These are phyloP conservation scores for Euwallacea similis DNA, from an alignment of 1,140 invertebrate species.

Conservation along the genomic window DNA sequence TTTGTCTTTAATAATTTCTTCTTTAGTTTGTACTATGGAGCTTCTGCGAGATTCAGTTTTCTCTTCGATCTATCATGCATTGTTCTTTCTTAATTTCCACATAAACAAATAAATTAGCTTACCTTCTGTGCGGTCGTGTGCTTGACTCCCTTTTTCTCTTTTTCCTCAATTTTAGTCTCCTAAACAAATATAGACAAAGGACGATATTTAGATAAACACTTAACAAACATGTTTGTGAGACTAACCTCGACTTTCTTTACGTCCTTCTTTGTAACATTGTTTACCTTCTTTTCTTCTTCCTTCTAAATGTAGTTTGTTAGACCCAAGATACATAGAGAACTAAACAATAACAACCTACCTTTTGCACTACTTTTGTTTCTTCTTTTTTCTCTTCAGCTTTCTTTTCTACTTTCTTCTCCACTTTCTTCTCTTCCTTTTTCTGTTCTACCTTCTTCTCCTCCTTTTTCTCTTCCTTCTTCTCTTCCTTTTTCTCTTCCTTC, in stretches of 20 bases:
- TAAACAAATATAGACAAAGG: conserved; percentile 38
- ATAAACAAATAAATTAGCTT: conserved; percentile 14
- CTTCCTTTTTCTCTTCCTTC: conserved; percentile 52
- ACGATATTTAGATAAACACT: conserved; percentile 39
- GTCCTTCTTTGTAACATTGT: conserved; percentile 56
- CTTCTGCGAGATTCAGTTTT: conserved; percentile 66
- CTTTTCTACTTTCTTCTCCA: conserved; percentile 43
- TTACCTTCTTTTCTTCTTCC: conserved; percentile 57
- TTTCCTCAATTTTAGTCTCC: conserved; percentile 40
- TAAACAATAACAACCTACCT: conserved; percentile 36
- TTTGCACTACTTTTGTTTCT: conserved; percentile 53
- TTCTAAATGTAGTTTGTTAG: conserved; percentile 41
- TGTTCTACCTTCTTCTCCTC: conserved; percentile 57
- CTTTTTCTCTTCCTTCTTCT: conserved; percentile 50
- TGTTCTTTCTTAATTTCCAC: neutral
- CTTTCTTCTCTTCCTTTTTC: conserved; percentile 53
- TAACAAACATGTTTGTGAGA: conserved; percentile 31
- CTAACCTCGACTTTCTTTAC: conserved; percentile 49
- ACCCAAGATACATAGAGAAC: conserved; percentile 1
- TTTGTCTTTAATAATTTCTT: conserved; percentile 51
- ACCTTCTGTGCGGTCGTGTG: conserved; percentile 40
- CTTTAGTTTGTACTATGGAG: conserved; percentile 61
- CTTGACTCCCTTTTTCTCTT: conserved; percentile 32
- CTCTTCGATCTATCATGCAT: conserved; percentile 55
- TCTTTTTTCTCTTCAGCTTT: conserved; percentile 56